Evolutionary conservation across 92 coral and sea anemone species (phyloP).

Genomic region (Bergia puertoricense): DNA sequence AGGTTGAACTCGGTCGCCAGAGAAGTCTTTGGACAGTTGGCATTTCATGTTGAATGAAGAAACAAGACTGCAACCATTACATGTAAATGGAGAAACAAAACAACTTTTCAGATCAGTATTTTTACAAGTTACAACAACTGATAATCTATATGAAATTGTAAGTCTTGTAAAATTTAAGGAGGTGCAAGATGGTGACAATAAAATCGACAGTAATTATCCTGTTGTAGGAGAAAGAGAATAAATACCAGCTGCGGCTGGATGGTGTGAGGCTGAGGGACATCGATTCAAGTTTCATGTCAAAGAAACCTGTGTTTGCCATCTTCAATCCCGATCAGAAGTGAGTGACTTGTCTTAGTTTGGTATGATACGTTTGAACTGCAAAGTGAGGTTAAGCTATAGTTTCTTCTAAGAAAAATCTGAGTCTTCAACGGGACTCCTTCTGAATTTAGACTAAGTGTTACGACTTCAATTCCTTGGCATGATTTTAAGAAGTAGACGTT

Average conservation of each 20-base stretch:
- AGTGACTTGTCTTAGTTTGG: constrained; percentile 31
- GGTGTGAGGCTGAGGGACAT: constrained; percentile 84
- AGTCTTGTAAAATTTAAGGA: neutral
- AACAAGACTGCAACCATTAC: no score
- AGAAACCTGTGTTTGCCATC: constrained; percentile 84
- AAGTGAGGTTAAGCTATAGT: neutral
- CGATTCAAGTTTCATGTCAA: constrained; percentile 92
- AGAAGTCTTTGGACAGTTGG: no score
- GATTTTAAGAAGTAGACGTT: no score
- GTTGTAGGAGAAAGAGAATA: constrained; percentile 88
- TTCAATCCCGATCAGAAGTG: constrained; percentile 98
- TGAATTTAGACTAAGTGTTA: no score
- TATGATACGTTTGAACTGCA: neutral
- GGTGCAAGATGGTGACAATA: neutral
- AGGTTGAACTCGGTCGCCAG: no score
- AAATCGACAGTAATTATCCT: neutral
- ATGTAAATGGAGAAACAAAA: neutral
- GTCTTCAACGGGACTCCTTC: no score
- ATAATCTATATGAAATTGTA: no score
- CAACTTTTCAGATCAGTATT: neutral
- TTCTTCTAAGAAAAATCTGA: no score
- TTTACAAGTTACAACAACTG: no score
- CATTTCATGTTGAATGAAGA: no score
- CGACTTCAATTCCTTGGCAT: no score
- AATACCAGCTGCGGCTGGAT: constrained; percentile 91